These are phyloP conservation scores for Urosaurus nigricauda DNA, from an alignment of 2,797 vertebrate genomes.

Conservation along the genomic window DNA sequence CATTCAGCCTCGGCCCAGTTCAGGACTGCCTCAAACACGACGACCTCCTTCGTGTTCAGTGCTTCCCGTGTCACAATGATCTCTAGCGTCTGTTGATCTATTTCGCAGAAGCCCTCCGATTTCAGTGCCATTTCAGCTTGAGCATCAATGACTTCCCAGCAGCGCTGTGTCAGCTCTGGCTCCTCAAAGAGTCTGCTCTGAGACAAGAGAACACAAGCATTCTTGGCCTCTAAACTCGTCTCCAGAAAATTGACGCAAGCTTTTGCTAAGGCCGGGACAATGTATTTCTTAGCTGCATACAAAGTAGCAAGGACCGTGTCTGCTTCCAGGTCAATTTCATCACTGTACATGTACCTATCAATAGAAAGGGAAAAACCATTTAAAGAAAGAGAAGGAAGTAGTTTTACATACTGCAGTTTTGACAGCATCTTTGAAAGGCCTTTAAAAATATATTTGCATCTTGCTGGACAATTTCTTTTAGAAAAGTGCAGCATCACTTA, in stretches of 20 bases:
- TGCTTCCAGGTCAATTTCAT: constrained; percentile 95
- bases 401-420: background rate
- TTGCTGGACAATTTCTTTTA: constrained; percentile 45
- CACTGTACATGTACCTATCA: constrained; percentile 95
- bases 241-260: constrained; percentile 97
- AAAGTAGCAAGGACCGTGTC: constrained; percentile 96
- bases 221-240: constrained; percentile 94
- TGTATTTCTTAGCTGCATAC: constrained; percentile 98
- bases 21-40: constrained; percentile 91
- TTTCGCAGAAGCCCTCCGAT: constrained; percentile 95
- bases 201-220: constrained; percentile 95
- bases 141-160: constrained; percentile 99
- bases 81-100: constrained; percentile 92
- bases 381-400: background rate
- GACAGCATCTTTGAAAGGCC: background rate
- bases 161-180: constrained; percentile 93
- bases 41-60: constrained; percentile 92
- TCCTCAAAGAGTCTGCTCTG: constrained; percentile 98
- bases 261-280: constrained; percentile 92
- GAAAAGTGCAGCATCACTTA: constrained; percentile 46
- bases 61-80: constrained; percentile 93
- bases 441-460: background rate
- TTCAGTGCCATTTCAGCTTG: constrained; percentile 94
- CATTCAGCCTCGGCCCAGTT: constrained; percentile 95
- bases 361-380: background rate